Conservation (phyloP, 2,797 vertebrate species). For the Pseudocheirus occidentalis region DNA sequence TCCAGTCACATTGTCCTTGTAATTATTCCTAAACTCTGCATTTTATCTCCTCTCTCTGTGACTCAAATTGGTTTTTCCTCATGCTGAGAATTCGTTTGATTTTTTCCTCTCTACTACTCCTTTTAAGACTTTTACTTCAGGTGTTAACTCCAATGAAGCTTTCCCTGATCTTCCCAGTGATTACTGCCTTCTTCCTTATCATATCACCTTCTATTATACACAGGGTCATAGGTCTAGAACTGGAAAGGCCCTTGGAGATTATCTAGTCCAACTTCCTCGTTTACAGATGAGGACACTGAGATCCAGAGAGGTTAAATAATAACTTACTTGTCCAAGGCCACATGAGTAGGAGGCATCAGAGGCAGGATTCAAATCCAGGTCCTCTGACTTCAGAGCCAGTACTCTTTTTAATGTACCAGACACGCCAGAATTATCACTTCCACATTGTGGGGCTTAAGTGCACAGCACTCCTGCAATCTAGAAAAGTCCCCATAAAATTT, state of each 20-base stretch:
- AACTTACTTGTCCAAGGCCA: slow-evolving; percentile 7
- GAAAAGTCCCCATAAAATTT: not conserved
- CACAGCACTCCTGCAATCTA: not conserved
- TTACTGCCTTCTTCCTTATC: not conserved
- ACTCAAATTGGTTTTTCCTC: not conserved
- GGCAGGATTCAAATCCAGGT: slow-evolving; percentile 12
- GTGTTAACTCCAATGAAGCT: not conserved
- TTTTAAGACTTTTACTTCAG: not conserved
- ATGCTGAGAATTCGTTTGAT: not conserved
- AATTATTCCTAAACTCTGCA: not conserved
- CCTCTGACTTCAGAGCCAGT: not conserved
- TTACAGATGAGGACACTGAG: slow-evolving; percentile 26
- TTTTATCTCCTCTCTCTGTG: not conserved
- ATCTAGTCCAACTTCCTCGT: not conserved
- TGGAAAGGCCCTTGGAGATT: too few species aligned
- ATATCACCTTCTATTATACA: not conserved
- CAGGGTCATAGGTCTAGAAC: too few species aligned
- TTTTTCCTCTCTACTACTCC: not conserved
- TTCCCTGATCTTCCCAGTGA: not conserved
- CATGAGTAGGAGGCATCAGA: not conserved
- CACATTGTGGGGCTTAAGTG: not conserved
- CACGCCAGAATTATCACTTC: not conserved
- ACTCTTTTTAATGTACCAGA: not conserved
- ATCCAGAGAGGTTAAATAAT: slow-evolving; percentile 5
- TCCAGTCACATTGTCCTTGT: not conserved